Percentiles rank a stretch among this genome's conserved stretches.
phyloP scores from a whole-genome alignment of 2,113 vertebrate species.

The Cavia porcellus region DNA sequence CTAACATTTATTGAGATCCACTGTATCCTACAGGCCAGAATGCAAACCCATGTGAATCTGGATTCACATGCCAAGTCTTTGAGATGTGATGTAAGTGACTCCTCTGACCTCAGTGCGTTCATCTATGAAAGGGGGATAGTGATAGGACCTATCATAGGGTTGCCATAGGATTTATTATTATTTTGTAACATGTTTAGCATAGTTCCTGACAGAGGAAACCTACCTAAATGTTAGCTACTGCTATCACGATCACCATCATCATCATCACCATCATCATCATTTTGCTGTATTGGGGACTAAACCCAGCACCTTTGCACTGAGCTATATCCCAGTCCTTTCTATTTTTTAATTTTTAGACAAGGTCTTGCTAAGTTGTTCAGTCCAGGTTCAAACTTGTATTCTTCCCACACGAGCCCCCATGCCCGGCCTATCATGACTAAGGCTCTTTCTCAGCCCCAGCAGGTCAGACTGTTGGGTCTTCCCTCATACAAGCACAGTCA shows the following conservation, averaged over 20 bases:
- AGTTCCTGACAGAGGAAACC: background rate
- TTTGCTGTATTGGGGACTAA: background rate
- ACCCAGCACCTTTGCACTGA: background rate
- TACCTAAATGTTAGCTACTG: background rate
- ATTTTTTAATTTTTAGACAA: background rate
- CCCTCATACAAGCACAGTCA: background rate
- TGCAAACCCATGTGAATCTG: background rate
- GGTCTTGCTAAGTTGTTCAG: background rate
- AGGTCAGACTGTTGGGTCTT: background rate
- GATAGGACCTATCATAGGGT: background rate
- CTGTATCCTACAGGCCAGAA: fast-evolving
- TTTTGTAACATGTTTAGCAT: background rate
- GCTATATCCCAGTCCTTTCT: background rate
- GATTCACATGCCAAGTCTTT: background rate
- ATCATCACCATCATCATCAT: background rate
- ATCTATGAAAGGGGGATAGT: conserved; percentile 9
- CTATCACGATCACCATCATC: no score
- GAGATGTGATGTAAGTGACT: background rate
- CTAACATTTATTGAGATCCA: background rate
- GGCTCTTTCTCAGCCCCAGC: background rate
- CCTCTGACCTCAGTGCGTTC: background rate
- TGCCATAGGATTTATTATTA: background rate
- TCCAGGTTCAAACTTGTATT: background rate
- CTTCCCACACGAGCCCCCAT: background rate
- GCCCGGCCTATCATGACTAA: background rate